Evolutionary conservation across 2,797 vertebrate genomes (phyloP).

Genomic region (Buphagus erythrorhynchus): DNA sequence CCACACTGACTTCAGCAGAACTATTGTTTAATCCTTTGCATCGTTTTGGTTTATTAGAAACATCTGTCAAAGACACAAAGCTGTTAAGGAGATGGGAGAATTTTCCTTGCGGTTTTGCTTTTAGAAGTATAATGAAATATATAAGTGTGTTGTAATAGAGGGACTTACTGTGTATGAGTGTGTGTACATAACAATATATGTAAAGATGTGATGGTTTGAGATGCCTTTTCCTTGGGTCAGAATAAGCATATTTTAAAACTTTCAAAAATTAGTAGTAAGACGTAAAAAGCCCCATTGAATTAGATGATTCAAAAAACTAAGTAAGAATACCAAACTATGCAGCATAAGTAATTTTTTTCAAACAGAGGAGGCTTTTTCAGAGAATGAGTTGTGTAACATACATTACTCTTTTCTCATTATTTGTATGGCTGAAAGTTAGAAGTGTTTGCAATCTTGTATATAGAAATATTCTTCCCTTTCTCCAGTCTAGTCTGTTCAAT

Average conservation of each 20-base stretch:
- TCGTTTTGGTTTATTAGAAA: background rate
- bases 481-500: background rate
- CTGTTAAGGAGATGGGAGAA: background rate
- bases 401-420: background rate
- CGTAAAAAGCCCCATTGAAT: background rate
- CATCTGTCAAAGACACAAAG: background rate
- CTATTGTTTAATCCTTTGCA: background rate
- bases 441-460: background rate
- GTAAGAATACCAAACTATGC: background rate
- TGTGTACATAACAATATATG: background rate
- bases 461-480: background rate
- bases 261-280: background rate
- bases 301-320: background rate
- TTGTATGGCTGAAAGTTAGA: background rate
- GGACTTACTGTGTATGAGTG: background rate
- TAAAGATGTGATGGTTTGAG: background rate
- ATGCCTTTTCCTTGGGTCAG: background rate
- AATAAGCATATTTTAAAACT: background rate
- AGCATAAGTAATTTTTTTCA: background rate
- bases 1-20: background rate
- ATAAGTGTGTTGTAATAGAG: background rate
- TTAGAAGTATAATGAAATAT: background rate
- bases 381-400: background rate
- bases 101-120: background rate
- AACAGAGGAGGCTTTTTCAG: background rate